These are phyloP conservation scores for Aspidiotus rigidus DNA, from an alignment of 2,888 invertebrate species.

Conservation along the genomic window DNA sequence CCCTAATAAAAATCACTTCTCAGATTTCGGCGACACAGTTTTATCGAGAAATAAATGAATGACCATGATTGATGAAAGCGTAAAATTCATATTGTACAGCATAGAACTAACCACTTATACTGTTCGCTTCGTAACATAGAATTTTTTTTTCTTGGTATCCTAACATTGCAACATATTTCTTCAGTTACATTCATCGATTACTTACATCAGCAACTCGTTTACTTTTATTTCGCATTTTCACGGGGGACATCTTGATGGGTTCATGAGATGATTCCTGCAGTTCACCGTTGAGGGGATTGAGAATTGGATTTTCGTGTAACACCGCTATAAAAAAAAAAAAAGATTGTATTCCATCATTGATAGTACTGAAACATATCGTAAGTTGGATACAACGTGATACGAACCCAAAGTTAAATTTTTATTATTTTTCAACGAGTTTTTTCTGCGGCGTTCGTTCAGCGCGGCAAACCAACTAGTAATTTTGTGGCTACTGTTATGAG, in stretches of 20 bases:
- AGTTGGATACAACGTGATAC: conserved; percentile 21
- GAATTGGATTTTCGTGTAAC: conserved; percentile 28
- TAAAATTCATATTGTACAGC: too few relatives aligned
- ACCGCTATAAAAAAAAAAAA: conserved; percentile 17
- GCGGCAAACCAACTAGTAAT: conserved; percentile 45
- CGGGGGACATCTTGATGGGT: conserved; percentile 26
- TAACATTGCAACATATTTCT: too few relatives aligned
- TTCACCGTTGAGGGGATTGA: conserved; percentile 8
- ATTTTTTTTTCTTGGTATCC: too few relatives aligned
- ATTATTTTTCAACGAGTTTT: conserved; percentile 41
- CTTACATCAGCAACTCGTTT: conserved; percentile 32
- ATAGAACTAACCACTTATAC: too few relatives aligned
- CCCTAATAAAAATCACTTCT: too few relatives aligned
- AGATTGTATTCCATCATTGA: not conserved
- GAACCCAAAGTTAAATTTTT: conserved; percentile 42
- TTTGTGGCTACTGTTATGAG: conserved; percentile 43
- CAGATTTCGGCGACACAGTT: too few relatives aligned
- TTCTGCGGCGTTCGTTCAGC: conserved; percentile 42
- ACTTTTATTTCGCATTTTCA: conserved; percentile 32
- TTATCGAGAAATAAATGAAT: too few relatives aligned
- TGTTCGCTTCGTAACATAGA: too few relatives aligned
- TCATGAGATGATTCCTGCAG: conserved; percentile 1
- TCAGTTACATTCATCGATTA: not conserved
- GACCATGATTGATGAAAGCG: too few relatives aligned
- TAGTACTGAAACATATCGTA: not conserved